Evolutionary conservation across 2,888 invertebrate species (phyloP).

Genomic region (Keiferia lycopersicella): DNA sequence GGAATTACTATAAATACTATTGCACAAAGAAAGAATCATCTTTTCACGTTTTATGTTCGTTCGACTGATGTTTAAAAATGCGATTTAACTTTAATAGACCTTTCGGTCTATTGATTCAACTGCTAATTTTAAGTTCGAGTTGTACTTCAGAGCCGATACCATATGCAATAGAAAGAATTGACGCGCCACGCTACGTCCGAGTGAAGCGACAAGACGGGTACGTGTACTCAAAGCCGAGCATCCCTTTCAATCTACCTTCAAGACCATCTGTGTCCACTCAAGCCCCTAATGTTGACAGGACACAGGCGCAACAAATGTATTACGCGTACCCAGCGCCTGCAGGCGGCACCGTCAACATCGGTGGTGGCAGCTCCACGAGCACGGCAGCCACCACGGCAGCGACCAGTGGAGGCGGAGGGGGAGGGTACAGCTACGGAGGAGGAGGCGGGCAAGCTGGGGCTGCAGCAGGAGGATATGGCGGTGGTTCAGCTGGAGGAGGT

Average conservation of each 20-base stretch:
- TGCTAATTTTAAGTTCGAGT: conserved; percentile 39
- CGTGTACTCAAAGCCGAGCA: conserved; percentile 66
- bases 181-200: conserved; percentile 42
- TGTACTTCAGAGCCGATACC: conserved; percentile 25
- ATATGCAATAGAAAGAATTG: conserved; percentile 31
- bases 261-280: conserved; percentile 52
- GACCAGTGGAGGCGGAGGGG: conserved; percentile 27
- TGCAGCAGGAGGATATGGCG: conserved; percentile 22
- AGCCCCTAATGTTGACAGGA: conserved; percentile 65
- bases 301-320: conserved; percentile 68
- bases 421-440: conserved; percentile 12
- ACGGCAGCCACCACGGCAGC: conserved; percentile 36
- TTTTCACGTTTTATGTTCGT: conserved; percentile 39
- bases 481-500: conserved; percentile 19
- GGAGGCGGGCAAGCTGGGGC: conserved; percentile 16
- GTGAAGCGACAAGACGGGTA: conserved; percentile 70
- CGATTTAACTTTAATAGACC: conserved; percentile 39
- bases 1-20: conserved; percentile 60
- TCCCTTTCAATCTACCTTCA: conserved; percentile 68
- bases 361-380: conserved; percentile 38
- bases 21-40: conserved; percentile 45
- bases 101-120: conserved; percentile 40
- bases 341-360: conserved; percentile 47
- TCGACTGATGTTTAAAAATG: conserved; percentile 41
- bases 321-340: conserved; percentile 68